Percentiles rank a stretch among this genome's conserved stretches.
phyloP scores from a whole-genome alignment of 2,113 vertebrate genomes.

The Pedetes capensis region DNA sequence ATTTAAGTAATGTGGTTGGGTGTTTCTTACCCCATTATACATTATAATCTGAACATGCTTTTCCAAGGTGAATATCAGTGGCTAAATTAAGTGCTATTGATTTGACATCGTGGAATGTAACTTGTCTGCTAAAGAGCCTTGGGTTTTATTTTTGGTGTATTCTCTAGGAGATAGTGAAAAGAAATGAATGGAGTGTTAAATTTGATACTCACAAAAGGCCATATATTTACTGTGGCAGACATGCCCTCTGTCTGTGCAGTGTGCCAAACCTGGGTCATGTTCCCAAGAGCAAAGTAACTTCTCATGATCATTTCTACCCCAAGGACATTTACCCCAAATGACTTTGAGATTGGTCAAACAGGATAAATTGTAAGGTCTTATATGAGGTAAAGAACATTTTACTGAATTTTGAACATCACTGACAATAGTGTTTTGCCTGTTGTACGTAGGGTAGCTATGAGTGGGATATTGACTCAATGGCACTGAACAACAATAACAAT shows the following conservation, averaged over 20 bases:
- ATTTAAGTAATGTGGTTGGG: background rate
- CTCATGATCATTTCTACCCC: background rate
- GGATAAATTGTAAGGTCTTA: accelerated
- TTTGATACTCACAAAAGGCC: background rate
- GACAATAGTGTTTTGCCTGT: too few species aligned
- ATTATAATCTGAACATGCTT: too few species aligned
- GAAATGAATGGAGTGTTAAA: background rate
- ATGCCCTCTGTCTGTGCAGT: accelerated
- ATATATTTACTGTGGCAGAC: background rate
- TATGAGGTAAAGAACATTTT: too few species aligned
- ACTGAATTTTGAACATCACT: too few species aligned
- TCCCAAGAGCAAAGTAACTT: too few species aligned
- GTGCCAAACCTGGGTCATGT: background rate
- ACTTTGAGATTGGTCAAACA: too few species aligned
- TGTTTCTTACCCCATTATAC: background rate
- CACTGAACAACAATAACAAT: too few species aligned
- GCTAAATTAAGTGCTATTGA: background rate
- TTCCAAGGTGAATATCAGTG: background rate
- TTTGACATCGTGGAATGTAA: background rate
- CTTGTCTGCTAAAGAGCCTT: background rate
- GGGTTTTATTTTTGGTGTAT: background rate
- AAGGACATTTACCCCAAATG: background rate
- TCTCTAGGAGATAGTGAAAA: background rate
- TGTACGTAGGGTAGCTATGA: too few species aligned
- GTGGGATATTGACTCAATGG: too few species aligned